These are phyloP conservation scores for Crambe crambe DNA, from an alignment of 37 sponge, comb jelly and placozoan genomes.

Conservation along the genomic window DNA sequence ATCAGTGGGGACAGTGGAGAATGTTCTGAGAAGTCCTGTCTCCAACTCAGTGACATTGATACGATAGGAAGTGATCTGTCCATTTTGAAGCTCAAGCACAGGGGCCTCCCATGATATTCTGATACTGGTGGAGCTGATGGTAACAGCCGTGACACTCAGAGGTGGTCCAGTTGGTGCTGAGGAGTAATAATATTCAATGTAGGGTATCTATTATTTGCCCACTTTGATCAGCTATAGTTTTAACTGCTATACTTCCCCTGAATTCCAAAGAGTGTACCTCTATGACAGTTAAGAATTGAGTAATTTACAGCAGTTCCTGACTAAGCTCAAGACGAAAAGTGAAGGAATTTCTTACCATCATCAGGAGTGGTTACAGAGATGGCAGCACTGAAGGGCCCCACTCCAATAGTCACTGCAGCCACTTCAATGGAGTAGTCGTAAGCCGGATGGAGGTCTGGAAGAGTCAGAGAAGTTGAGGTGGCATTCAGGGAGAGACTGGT, in stretches of 20 bases:
- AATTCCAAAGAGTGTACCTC: not conserved
- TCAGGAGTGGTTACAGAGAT: not conserved
- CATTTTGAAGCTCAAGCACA: constrained; percentile 8
- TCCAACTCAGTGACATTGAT: not conserved
- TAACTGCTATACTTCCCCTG: not conserved
- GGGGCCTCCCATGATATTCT: constrained; percentile 10
- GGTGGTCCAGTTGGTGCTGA: constrained; percentile 15
- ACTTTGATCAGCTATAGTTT: not conserved
- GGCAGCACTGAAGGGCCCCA: constrained; percentile 22
- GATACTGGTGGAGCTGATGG: not conserved
- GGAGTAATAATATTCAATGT: not conserved
- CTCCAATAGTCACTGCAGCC: constrained; percentile 35
- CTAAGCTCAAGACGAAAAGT: too few relatives aligned
- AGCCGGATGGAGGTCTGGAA: constrained; percentile 22
- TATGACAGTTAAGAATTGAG: not conserved
- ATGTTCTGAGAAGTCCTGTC: not conserved
- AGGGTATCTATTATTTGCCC: too few relatives aligned
- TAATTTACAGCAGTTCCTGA: not conserved
- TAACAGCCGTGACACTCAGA: not conserved
- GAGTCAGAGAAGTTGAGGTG: not conserved
- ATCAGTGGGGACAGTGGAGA: not conserved
- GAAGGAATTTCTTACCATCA: constrained; percentile 18
- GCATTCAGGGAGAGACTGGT: not conserved
- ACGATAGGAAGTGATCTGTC: not conserved
- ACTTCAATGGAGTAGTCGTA: constrained; percentile 16